phyloP scores from a whole-genome alignment of 2,113 vertebrate genomes.

The Pluvialis apricaria region DNA sequence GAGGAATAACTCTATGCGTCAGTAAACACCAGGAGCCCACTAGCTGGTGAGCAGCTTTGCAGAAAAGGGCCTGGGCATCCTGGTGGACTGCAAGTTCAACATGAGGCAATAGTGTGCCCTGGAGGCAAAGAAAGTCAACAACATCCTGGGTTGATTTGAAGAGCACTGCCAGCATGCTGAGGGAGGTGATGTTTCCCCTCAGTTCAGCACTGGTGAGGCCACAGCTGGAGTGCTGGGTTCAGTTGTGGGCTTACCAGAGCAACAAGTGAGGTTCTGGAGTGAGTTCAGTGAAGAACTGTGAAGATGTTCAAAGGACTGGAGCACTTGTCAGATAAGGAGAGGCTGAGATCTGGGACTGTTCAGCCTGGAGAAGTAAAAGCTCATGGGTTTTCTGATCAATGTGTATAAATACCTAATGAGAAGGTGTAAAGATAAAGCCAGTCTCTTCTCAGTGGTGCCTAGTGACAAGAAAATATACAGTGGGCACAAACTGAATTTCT shows the following conservation, averaged over 20 bases:
- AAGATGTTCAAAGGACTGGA: not conserved
- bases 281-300: not conserved
- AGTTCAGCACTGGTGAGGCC: not conserved
- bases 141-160: not conserved
- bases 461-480: not conserved
- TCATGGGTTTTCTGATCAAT: not conserved
- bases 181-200: not conserved
- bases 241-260: not conserved
- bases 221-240: not conserved
- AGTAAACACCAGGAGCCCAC: not conserved
- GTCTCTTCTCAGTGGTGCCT: not conserved
- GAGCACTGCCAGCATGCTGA: not conserved
- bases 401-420: not conserved
- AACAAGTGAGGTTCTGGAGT: not conserved
- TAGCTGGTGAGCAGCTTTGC: not conserved
- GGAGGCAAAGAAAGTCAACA: not conserved
- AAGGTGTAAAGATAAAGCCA: not conserved
- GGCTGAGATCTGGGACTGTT: not conserved
- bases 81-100: not conserved
- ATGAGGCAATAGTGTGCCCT: not conserved
- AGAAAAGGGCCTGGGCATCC: not conserved
- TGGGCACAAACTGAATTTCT: not conserved
- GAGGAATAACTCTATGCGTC: not conserved
- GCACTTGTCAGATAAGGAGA: not conserved
- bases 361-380: not conserved